Evolutionary conservation across 2,888 invertebrate species (phyloP), one percentile per base, ranked within the genome.

Genomic region (Antheraea assamensis): DNA sequence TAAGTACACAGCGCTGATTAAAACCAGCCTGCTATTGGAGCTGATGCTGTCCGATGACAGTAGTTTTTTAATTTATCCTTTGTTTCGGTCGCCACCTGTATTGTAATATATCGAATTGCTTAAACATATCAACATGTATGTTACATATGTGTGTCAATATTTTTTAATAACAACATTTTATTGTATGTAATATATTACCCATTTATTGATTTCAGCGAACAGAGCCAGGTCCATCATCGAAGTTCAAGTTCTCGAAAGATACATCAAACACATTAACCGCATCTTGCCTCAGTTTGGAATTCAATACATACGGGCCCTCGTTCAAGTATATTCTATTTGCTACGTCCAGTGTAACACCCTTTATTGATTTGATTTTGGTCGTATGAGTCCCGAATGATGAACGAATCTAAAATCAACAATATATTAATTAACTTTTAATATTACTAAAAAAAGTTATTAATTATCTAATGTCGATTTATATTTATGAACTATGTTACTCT

Each of bases 1-100:
- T 91, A 98, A 98, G 86, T 98, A 98, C 24, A 98, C 95, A 0
- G 98, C 98, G 86, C 98, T 98, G 3, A 98, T 95, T 8, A 98
- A 95, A 4, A 98, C 96, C 74, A 98, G 88, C 72, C 96, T 94
- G 1, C 97, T 97, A 0, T 90, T 83, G 0, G 73, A 71, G 83
- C 91, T 82, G 0, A 98, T 85, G 81, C 95, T 92, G 78, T 94
- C 96, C 1, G 95, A 24, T 2, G 94, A 86, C 71, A 99, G 89
- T 2, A 99, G 93, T 81, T 98, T 95, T 80, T 96, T 96, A 74
- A 99, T 99, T 87, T 98, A 15, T 97, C 90, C 73, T 97, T 96
- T 0, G 99, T 99, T 83, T 97, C 95, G 7, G 95, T 87, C 83
- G 96, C 96, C 64, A 42, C 42, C 42, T 42, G 42, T 42, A 42